Conservation (phyloP, 2,113 vertebrate genomes). For the Phycodurus eques region DNA sequence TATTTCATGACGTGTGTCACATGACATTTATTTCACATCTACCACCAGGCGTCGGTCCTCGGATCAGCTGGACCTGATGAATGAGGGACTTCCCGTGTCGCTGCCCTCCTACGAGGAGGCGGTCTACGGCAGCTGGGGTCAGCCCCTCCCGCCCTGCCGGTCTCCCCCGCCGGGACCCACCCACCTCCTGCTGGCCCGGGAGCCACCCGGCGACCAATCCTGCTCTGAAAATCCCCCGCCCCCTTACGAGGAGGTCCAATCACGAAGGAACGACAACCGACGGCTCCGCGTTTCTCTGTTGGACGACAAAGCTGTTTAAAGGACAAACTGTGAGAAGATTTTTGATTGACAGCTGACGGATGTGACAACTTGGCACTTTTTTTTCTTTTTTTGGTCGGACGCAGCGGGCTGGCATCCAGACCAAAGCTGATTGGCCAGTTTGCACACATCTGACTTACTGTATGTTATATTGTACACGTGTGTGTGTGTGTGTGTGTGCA, state of each 20-base stretch:
- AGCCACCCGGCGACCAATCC: constrained; percentile 27
- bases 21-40: not conserved
- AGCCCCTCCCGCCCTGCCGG: constrained; percentile 50
- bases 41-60: constrained; percentile 64
- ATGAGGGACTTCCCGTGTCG: constrained; percentile 60
- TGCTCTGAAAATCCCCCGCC: constrained; percentile 58
- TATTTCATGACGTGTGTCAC: not conserved
- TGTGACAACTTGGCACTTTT: constrained; percentile 37
- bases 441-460: constrained; percentile 1
- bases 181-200: constrained; percentile 68
- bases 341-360: constrained; percentile 15
- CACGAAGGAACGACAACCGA: constrained; percentile 16
- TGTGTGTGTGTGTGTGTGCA: constrained; percentile 46
- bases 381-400: not conserved
- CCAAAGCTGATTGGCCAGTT: constrained; percentile 1
- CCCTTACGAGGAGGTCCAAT: constrained; percentile 65
- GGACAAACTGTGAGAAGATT: not conserved
- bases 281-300: constrained; percentile 45
- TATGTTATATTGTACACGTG: constrained; percentile 8
- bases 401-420: not conserved
- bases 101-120: constrained; percentile 78
- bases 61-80: constrained; percentile 75
- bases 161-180: constrained; percentile 44
- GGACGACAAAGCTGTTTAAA: constrained; percentile 65
- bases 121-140: constrained; percentile 72